These are phyloP conservation scores for Epinotia nisella DNA, from an alignment of 2,888 invertebrate genomes.

Conservation along the genomic window DNA sequence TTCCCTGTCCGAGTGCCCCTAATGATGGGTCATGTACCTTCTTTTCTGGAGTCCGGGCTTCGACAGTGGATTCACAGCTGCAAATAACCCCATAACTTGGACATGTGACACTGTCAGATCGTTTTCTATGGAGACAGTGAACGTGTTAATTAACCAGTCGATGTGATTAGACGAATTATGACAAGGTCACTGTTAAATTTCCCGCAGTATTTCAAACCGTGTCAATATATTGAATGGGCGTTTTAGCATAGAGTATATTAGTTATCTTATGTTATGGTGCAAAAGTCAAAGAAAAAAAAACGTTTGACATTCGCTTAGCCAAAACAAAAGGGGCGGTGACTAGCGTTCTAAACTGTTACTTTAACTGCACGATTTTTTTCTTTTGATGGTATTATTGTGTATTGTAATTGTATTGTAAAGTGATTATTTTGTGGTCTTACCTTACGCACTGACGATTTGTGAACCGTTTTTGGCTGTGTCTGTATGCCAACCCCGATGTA, in stretches of 20 bases:
- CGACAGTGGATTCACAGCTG: too few species aligned
- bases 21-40: too few species aligned
- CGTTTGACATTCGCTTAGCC: background rate
- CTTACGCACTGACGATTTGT: background rate
- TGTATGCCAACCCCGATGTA: background rate
- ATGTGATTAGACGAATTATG: too few species aligned
- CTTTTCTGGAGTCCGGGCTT: too few species aligned
- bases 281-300: background rate
- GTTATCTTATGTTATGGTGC: background rate
- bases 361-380: background rate
- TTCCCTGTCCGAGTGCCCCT: too few species aligned
- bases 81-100: too few species aligned
- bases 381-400: too few species aligned
- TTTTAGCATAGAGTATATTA: background rate
- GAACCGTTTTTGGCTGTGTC: background rate
- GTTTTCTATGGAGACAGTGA: too few species aligned
- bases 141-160: too few species aligned
- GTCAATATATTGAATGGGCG: background rate
- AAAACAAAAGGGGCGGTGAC: background rate
- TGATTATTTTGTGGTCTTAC: background rate
- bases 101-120: too few species aligned
- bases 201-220: background rate
- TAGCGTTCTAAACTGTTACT: background rate
- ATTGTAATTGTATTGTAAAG: background rate
- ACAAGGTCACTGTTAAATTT: too few species aligned